Conservation (phyloP, 2,888 invertebrate species). For the Cremastinae sp. region DNA sequence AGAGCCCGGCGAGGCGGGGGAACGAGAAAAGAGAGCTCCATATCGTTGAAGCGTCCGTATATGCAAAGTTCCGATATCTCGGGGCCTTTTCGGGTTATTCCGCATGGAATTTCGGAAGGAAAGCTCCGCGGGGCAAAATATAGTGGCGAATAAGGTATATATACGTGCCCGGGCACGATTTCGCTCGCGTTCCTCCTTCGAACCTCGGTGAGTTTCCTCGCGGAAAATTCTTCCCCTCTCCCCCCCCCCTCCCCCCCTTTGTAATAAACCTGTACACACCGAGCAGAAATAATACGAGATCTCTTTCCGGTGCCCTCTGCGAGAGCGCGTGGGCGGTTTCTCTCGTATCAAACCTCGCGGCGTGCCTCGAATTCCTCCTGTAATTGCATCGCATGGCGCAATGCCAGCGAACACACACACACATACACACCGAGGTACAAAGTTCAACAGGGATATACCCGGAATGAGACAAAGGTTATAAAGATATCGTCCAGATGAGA, state of each 20-base stretch:
- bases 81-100: conserved; percentile 55
- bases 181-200: too few species aligned
- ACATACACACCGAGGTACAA: conserved; percentile 34
- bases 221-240: too few species aligned
- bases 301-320: conserved; percentile 42
- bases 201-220: too few species aligned
- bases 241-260: too few species aligned
- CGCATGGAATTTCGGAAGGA: conserved; percentile 70
- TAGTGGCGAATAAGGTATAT: conserved; percentile 6
- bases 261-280: background rate
- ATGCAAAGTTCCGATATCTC: background rate
- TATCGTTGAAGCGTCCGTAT: background rate
- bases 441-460: conserved; percentile 25
- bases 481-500: conserved; percentile 12
- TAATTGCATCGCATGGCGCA: conserved; percentile 77
- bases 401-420: conserved; percentile 62
- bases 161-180: background rate
- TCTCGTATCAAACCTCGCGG: conserved; percentile 71
- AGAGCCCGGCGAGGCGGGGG: conserved; percentile 46
- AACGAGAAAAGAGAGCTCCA: conserved; percentile 2
- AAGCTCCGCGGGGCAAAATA: conserved; percentile 27
- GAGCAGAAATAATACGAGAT: conserved; percentile 23
- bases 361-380: conserved; percentile 77
- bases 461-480: conserved; percentile 29
- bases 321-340: conserved; percentile 58